These are phyloP conservation scores for Cephus sareptanus DNA, from an alignment of 2,888 invertebrate genomes.

Conservation along the genomic window DNA sequence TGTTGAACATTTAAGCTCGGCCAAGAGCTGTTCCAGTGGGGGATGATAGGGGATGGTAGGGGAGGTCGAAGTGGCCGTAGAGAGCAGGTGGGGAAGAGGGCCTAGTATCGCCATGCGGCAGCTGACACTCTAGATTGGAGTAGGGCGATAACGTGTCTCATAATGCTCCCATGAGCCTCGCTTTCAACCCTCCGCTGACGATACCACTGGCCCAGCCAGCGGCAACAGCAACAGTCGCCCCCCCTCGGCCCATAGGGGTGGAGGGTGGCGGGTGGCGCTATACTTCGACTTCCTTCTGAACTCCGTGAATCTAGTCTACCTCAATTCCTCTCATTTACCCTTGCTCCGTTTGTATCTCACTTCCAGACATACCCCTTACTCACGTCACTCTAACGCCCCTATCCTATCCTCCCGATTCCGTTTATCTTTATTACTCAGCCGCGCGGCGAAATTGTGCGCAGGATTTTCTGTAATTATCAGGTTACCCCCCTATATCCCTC, in stretches of 20 bases:
- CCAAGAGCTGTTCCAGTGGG: not conserved
- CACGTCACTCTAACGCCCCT: constrained; percentile 11
- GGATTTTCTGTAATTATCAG: constrained; percentile 34
- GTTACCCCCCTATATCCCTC: constrained; percentile 9
- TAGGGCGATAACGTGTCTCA: constrained; percentile 42
- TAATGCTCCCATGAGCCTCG: constrained; percentile 28
- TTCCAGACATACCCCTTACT: not conserved
- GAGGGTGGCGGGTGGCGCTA: not conserved
- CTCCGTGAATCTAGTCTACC: not conserved
- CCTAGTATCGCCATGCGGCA: constrained; percentile 33
- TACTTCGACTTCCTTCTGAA: constrained; percentile 5
- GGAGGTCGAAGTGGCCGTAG: constrained; percentile 4
- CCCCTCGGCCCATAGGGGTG: not conserved
- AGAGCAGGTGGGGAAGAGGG: constrained; percentile 13
- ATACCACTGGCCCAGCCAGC: not conserved
- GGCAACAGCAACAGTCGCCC: not conserved
- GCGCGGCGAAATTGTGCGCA: constrained; percentile 17
- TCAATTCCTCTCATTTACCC: constrained; percentile 12
- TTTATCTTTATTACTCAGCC: constrained; percentile 51
- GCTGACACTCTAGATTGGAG: constrained; percentile 40
- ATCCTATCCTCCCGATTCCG: constrained; percentile 31
- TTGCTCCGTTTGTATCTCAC: constrained; percentile 1
- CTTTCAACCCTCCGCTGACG: constrained; percentile 10
- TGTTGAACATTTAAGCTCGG: constrained; percentile 12
- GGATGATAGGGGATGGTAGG: not conserved